A percentile compares a stretch with the other conserved stretches of the same genome.
phyloP scores from a whole-genome alignment of 2,797 vertebrate genomes.

The Coendou prehensilis region DNA sequence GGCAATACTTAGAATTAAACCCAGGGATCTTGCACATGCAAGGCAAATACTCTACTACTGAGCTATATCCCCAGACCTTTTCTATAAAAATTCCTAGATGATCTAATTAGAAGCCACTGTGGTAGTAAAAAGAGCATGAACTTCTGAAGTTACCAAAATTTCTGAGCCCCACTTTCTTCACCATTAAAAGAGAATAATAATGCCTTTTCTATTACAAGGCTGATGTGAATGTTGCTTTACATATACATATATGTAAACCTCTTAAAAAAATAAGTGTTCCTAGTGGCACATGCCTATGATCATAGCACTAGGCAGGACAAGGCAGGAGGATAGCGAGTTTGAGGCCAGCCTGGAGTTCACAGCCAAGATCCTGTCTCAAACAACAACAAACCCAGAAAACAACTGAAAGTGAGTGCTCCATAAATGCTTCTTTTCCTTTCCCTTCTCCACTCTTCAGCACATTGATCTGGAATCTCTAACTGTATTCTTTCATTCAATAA shows the following conservation, averaged over 20 bases:
- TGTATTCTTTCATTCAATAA: slow-evolving; percentile 23
- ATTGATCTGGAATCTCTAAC: background rate
- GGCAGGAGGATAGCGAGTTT: background rate
- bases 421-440: background rate
- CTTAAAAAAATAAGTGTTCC: background rate
- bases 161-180: background rate
- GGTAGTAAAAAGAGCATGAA: slow-evolving; percentile 10
- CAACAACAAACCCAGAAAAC: background rate
- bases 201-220: background rate
- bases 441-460: background rate
- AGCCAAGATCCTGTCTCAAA: background rate
- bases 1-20: background rate
- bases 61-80: background rate
- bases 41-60: background rate
- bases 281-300: background rate
- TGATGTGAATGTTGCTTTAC: background rate
- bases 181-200: background rate
- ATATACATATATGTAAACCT: background rate
- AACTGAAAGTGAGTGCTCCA: background rate
- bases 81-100: slow-evolving; percentile 44
- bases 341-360: background rate
- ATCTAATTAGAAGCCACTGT: slow-evolving; percentile 8
- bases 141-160: slow-evolving; percentile 24
- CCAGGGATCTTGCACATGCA: background rate
- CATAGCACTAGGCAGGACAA: background rate